Base-by-base conservation (phyloP, 2,888 invertebrate genomes). In the Drosophila nigricruria region DNA sequence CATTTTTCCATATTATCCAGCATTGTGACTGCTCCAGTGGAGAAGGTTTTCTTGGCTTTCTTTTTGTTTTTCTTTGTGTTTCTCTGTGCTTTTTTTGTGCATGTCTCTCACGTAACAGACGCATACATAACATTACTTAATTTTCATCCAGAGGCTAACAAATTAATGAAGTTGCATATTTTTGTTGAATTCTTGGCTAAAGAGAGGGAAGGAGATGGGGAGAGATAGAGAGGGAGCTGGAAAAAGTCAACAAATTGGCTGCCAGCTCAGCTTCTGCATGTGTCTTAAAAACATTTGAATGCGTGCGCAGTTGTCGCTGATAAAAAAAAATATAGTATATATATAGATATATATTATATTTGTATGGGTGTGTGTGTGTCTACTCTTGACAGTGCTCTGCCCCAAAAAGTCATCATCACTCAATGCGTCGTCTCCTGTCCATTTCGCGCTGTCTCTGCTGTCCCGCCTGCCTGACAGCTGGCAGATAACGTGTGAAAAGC, bases 111-210 rank as follows among this genome's bases (percentile, higher is more conserved):
- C 86, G 88, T 89, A 88, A 82, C 78, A 85, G 88, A 75, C 86
- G 89, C 89, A 88, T 89, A 88, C 78, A 89, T 85, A 79, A 89
- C 74, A 88, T 82, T 88, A 88, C 80, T 89, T 89, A 78, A 89
- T 88, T 86, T 82, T 78, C 67, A 68, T 23, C 49, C 68, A 36
- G 59, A 30, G 30, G 47, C 58, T 57, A 71, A 69, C 57, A 81
- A 86, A 83, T 85, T 82, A 86, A 86, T 83, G 81, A 79, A 82
- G 83, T 81, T 81, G 81, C 73, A 82, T 72, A 79, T 70, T 81
- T 49, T 79, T 56, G 69, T 63, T 56, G 58, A 66, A 60, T 65
- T 73, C 59, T 59, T 54, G 64, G 23, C 27, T 38, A 5, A 34
- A 12, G 42, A 12, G 38, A 12, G 30, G 10, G 2, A 16, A 10